These are phyloP conservation scores for Chromobotia macracanthus DNA, from an alignment of 2,797 vertebrate genomes.

Conservation along the genomic window DNA sequence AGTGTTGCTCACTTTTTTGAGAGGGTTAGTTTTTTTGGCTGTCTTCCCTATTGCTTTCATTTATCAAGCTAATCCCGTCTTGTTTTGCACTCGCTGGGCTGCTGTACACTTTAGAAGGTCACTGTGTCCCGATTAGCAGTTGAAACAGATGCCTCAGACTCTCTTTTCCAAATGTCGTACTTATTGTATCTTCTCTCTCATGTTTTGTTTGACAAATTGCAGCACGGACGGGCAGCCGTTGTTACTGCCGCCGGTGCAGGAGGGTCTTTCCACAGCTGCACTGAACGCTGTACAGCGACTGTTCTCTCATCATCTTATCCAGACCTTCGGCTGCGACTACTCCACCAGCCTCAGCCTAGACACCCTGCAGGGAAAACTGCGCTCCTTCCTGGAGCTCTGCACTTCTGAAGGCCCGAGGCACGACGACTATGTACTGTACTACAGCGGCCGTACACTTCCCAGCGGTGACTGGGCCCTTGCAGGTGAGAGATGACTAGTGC, in stretches of 20 bases:
- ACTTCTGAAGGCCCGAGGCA: constrained; percentile 95
- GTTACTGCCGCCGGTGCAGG: constrained; percentile 89
- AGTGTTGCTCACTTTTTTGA: not conserved
- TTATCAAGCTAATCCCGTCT: not conserved
- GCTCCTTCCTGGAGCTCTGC: constrained; percentile 89
- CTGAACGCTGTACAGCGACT: constrained; percentile 93
- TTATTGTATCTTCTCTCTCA: constrained; percentile 15
- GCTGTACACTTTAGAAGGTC: not conserved
- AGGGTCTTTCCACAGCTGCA: constrained; percentile 90
- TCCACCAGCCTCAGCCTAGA: constrained; percentile 91
- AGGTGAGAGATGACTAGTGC: constrained; percentile 80
- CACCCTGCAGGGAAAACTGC: constrained; percentile 85
- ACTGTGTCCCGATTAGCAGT: constrained; percentile 17
- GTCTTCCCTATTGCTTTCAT: not conserved
- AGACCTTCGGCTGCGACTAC: constrained; percentile 98
- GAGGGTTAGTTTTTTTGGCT: not conserved
- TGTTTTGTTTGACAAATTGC: constrained; percentile 15
- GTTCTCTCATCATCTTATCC: constrained; percentile 96
- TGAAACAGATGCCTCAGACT: not conserved
- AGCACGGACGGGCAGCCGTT: constrained; percentile 90
- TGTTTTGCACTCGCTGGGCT: not conserved
- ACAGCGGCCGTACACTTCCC: constrained; percentile 91
- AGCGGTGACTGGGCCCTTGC: constrained; percentile 92
- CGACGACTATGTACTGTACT: constrained; percentile 95
- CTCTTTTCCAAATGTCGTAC: not conserved